Base-by-base conservation (phyloP, 2,113 vertebrate genomes). In the Clarias magur region DNA sequence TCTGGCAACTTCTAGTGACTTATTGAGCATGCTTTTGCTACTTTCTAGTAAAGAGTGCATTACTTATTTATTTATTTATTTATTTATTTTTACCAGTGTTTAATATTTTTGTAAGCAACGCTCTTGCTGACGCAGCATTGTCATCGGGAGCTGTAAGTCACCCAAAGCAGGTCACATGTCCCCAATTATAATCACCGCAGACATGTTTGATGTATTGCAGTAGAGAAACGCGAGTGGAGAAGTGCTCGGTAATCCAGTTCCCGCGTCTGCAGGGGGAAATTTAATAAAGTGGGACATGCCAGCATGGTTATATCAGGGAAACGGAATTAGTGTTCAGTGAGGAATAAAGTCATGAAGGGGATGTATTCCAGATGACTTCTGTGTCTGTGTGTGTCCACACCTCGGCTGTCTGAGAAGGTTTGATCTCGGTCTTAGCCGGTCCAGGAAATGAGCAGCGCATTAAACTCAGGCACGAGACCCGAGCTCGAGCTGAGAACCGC, bases 401-500 rank as follows among this genome's bases (percentile, higher is more conserved):
- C 84, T 80, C 38, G 70, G 54, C 83, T 30, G 83, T 68, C 34
- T 21, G 38, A 79, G 73, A 80, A 85, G 73, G 88, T 88, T 86
- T 88, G 90, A 92, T 91, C 85, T 63, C 85, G 89, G 91, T 92
- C 91, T 73, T 56, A 88, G 84, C 80, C 73, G 72, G 82, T 84
- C 70, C 85, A 86, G 85, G 91, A 92, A 92, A 92, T 91, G 90
- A 92, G 89, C 86, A 84, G 62, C 57, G 72, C 88, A 88, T 91
- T 91, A 92, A 91, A 91, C 86, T 90, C 83, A 48, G 54, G 42
- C 89, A 84, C 72, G 91, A 90, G 90, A 91, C 86, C 85, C 62
- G 89, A 91, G 76, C 89, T 84, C 65, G 65, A 82, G 86, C 87
- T 86, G 88, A 88, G 87, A 88, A 67, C 80, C 62, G 79, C 86